phyloP scores from a whole-genome alignment of 2,113 vertebrate species.

The Pelecanoides urinatrix region DNA sequence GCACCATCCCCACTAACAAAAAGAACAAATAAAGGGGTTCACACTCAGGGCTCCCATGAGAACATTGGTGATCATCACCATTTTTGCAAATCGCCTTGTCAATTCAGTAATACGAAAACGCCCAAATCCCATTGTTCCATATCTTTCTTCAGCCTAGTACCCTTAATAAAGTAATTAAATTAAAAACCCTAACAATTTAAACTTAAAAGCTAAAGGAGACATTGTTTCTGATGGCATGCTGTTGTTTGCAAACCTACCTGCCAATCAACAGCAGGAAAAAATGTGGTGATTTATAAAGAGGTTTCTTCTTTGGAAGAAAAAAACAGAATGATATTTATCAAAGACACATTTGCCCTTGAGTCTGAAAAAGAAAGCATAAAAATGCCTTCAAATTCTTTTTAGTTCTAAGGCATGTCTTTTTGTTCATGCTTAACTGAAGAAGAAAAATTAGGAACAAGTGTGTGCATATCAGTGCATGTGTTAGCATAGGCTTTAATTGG shows the following conservation, averaged over 20 bases:
- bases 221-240: background rate
- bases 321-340: background rate
- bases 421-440: constrained; percentile 61
- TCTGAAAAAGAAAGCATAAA: constrained; percentile 1
- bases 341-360: constrained; percentile 16
- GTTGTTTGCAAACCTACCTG: constrained; percentile 27
- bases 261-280: background rate
- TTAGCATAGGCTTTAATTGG: constrained; percentile 72
- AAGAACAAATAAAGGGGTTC: background rate
- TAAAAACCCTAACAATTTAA: background rate
- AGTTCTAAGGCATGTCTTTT: constrained; percentile 45
- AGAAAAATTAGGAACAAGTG: constrained; percentile 68
- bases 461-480: constrained; percentile 65
- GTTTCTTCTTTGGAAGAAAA: background rate
- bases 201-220: background rate
- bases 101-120: background rate
- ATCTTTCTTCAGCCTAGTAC: background rate
- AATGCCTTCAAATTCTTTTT: constrained; percentile 40
- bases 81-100: background rate
- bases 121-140: background rate
- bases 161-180: background rate
- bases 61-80: rapidly evolving
- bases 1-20: background rate
- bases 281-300: background rate
- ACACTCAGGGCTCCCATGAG: background rate